phyloP scores from a whole-genome alignment of 1,140 invertebrate species.

The Papilio dardanus region DNA sequence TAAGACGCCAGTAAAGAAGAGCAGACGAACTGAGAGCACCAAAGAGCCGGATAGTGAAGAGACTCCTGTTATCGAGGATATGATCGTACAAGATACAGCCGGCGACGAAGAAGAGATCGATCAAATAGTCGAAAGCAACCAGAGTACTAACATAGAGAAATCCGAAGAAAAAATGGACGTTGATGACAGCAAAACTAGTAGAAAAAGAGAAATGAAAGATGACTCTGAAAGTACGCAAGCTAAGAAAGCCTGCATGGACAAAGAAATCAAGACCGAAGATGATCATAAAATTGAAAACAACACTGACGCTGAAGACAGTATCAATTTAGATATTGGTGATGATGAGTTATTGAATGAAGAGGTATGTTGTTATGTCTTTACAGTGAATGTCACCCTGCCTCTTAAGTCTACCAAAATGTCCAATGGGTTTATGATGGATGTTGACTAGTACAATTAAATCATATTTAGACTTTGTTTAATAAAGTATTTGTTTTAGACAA shows the following conservation, averaged over 20 bases:
- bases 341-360: slow-evolving; percentile 91
- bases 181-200: slow-evolving; percentile 59
- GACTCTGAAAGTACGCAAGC: slow-evolving; percentile 65
- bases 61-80: slow-evolving; percentile 74
- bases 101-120: slow-evolving; percentile 75
- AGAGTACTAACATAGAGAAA: slow-evolving; percentile 43
- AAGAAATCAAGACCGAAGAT: slow-evolving; percentile 65
- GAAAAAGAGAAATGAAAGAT: slow-evolving; percentile 73
- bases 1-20: slow-evolving; percentile 75
- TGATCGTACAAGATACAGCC: slow-evolving; percentile 79
- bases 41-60: slow-evolving; percentile 67
- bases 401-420: slow-evolving; percentile 50
- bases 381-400: slow-evolving; percentile 67
- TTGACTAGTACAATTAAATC: slow-evolving; percentile 55
- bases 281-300: slow-evolving; percentile 77
- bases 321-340: slow-evolving; percentile 91
- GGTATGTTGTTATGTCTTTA: slow-evolving; percentile 83
- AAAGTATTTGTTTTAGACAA: slow-evolving; percentile 26
- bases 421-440: slow-evolving; percentile 72
- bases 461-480: not conserved
- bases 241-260: slow-evolving; percentile 73
- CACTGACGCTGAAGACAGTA: slow-evolving; percentile 89
- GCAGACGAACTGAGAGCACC: slow-evolving; percentile 65
- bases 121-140: slow-evolving; percentile 39
- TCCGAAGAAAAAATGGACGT: slow-evolving; percentile 66